Percentiles rank a stretch among this genome's conserved stretches.
These are phyloP conservation scores for Troides oblongomaculatus DNA, from an alignment of 2,888 invertebrate species.

Conservation along the genomic window DNA sequence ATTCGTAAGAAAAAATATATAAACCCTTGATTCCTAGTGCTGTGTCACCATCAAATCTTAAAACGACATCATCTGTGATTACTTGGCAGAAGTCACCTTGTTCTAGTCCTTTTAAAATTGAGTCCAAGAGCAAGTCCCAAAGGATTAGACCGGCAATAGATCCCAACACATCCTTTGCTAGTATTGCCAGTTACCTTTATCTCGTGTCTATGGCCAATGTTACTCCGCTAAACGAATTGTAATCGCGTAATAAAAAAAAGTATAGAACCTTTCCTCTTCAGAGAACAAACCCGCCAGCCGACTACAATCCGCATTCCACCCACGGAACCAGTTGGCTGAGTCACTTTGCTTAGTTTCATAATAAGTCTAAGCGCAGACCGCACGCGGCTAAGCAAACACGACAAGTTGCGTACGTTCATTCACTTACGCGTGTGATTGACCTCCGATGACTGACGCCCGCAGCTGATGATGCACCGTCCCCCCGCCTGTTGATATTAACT, in stretches of 20 bases:
- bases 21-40: too few species aligned
- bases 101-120: too few species aligned
- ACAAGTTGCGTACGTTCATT: slow-evolving; percentile 37
- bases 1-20: too few species aligned
- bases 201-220: too few species aligned
- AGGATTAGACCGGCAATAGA: too few species aligned
- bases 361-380: slow-evolving; percentile 25
- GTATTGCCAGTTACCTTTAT: too few species aligned
- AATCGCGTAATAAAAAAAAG: neutral
- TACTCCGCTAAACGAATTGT: too few species aligned
- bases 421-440: slow-evolving; percentile 37
- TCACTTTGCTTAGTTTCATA: slow-evolving; percentile 33
- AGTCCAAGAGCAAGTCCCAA: too few species aligned
- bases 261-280: neutral
- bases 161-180: too few species aligned
- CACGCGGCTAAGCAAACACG: slow-evolving; percentile 26
- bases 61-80: too few species aligned
- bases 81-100: too few species aligned
- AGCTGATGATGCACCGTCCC: slow-evolving; percentile 13
- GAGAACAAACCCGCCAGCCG: slow-evolving; percentile 23
- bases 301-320: slow-evolving; percentile 47
- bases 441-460: slow-evolving; percentile 29
- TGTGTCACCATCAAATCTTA: too few species aligned
- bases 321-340: slow-evolving; percentile 35
- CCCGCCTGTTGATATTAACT: slow-evolving; percentile 17